Evolutionary conservation across 2,888 invertebrate genomes (phyloP).

Genomic region (Lypha dubia): DNA sequence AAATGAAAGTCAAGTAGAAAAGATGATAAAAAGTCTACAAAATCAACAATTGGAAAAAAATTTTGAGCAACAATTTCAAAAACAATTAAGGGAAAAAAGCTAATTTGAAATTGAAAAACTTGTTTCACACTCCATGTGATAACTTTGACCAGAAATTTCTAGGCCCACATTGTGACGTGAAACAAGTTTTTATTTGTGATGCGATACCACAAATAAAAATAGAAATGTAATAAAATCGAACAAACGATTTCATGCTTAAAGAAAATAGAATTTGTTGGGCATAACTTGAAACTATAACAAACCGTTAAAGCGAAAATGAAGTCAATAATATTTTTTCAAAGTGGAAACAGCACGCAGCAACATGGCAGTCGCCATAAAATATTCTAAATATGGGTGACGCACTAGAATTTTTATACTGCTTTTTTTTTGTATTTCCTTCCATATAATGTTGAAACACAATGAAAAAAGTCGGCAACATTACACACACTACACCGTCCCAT

Average conservation of each 20-base stretch:
- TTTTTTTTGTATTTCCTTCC: not conserved
- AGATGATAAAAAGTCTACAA: too few species aligned
- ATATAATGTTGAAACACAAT: not conserved
- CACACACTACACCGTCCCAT: slow-evolving; percentile 32
- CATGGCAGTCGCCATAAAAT: slow-evolving; percentile 23
- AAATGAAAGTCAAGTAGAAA: too few species aligned
- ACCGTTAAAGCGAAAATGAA: not conserved
- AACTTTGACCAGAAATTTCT: not conserved
- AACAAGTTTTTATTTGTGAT: not conserved
- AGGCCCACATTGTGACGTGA: too few species aligned
- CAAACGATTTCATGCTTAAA: slow-evolving; percentile 18
- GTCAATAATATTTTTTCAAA: not conserved
- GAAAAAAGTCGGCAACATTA: not conserved
- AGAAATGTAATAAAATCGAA: not conserved
- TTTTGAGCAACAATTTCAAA: too few species aligned
- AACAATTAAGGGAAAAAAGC: too few species aligned
- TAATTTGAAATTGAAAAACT: too few species aligned
- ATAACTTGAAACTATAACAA: slow-evolving; percentile 7
- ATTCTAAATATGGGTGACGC: slow-evolving; percentile 57
- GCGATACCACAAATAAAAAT: not conserved
- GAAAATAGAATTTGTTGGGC: not conserved
- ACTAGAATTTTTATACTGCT: slow-evolving; percentile 7
- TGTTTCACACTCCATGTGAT: too few species aligned
- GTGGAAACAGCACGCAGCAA: not conserved
- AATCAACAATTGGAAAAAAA: too few species aligned